phyloP scores from a whole-genome alignment of 1,140 invertebrate species.

The Acyrthosiphon pisum region DNA sequence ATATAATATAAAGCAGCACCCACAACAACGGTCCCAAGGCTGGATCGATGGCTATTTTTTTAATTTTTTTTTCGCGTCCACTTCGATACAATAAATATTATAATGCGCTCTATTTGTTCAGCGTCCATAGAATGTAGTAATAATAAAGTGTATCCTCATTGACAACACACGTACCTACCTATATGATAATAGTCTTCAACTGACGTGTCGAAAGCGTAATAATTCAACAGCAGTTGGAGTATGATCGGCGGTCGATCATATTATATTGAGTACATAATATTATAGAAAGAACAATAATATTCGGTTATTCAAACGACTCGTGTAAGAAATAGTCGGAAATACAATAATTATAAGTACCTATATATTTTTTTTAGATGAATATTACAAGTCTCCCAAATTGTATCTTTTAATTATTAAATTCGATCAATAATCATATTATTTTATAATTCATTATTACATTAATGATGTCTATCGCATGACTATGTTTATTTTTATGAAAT shows the following conservation, averaged over 20 bases:
- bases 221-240: background rate
- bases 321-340: background rate
- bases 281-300: background rate
- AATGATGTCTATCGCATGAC: too few relatives aligned
- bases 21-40: background rate
- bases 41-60: background rate
- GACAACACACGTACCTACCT: background rate
- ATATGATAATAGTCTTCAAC: background rate
- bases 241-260: background rate
- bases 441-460: too few relatives aligned
- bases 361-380: background rate
- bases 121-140: background rate
- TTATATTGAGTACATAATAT: background rate
- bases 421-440: too few relatives aligned
- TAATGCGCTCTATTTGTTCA: conserved; percentile 23
- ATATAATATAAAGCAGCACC: background rate
- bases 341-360: background rate
- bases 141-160: background rate
- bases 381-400: too few relatives aligned
- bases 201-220: conserved; percentile 40
- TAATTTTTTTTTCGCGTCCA: conserved; percentile 11
- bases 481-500: too few relatives aligned
- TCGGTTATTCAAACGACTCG: background rate
- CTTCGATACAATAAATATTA: background rate
- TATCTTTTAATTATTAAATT: too few relatives aligned